Base-by-base conservation (phyloP, 1,140 invertebrate genomes). In the Ceratina calcarata region DNA sequence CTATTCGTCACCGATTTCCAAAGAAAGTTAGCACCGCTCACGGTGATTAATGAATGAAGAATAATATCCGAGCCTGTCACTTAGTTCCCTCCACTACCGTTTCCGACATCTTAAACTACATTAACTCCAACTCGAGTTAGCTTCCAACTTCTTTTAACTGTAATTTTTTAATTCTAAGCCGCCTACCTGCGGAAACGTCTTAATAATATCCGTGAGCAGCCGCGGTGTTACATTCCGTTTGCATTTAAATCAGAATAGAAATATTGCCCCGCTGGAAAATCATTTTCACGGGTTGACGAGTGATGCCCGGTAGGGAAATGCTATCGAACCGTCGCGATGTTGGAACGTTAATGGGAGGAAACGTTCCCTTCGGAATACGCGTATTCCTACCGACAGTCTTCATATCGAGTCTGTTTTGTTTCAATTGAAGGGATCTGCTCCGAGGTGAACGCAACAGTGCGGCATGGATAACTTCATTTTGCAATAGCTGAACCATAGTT, bases 21-120 rank as follows among this genome's bases (percentile, higher is more conserved):
- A 61, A 55, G 53, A 61, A 69, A 77, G 55, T 77, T 37, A 57
- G n/a, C 32, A 49, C 65, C 60, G n/a, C 27, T 13, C 37, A 22
- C 18, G 22, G 27, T 57, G 65, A 62, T 37, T 62, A 77, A 69
- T 69, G 65, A 32, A 53, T 37, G 74, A 61, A 69, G 74, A 77
- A 69, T 68, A 77, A 77, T 69, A 37, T 45, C 18, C 37, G 45
- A 68, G 45, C 60, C 65, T 69, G 61, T 69, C 74, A 37, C 45
- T 32, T 20, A 32, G 12, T 45, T 32, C 8, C 61, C 13, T 8
- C 61, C 53, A 2, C 15, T 2, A 2, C 67, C 32, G 32, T 18
- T 58, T n/a, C 74, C 74, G 65, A 77, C 61, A 77, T 77, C 74
- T 77, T 77, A 37, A 64, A 69, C 74, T 77, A 68, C 74, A 77